Base-by-base conservation (phyloP, 1,140 invertebrate genomes). In the Trichonephila clavipes region DNA sequence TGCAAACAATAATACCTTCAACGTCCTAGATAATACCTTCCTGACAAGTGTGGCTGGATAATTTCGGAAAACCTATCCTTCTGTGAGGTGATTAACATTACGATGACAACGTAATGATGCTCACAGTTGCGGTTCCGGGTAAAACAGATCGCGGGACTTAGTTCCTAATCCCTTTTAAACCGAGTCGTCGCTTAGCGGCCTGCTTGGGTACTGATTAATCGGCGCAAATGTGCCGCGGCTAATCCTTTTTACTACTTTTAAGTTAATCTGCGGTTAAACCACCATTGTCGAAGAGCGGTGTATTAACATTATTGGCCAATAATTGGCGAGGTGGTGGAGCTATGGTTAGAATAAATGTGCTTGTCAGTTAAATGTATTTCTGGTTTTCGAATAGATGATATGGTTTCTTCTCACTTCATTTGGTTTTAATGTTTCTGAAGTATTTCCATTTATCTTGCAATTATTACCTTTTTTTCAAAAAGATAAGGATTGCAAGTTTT, bases 41-140 rank as follows among this genome's bases (percentile, higher is more conserved):
- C 40, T 90, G 88, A 90, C 88, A 90, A 90, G 88, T 81, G 62
- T 24, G 40, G 64, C 19, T 64, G 87, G 87, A 69, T 87, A 87
- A 87, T 87, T 87, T 87, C 59, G 58, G 59, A 77, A 77, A 83
- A 83, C 82, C 82, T 59, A 83, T 83, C 82, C 72, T 77, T 77
- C 72, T 77, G 82, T 59, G 59, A 81, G 88, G 88, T 81, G 88
- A 90, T 90, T 90, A 90, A 90, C 88, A 90, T 90, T 90, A 59
- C 69, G 88, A 81, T 90, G 88, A 90, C 88, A 90, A 90, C 62
- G 66, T 90, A 90, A 90, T 90, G 88, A 90, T 81, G 66, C 18
- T 69, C 28, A 34, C 87, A 87, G 59, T 61, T 87, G 59, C 59
- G 24, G 24, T 44, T 24, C 85, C 59, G 21, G 87, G 58, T 69